phyloP scores from a whole-genome alignment of 23 tunicate genomes.

The Halocynthia roretzi region DNA sequence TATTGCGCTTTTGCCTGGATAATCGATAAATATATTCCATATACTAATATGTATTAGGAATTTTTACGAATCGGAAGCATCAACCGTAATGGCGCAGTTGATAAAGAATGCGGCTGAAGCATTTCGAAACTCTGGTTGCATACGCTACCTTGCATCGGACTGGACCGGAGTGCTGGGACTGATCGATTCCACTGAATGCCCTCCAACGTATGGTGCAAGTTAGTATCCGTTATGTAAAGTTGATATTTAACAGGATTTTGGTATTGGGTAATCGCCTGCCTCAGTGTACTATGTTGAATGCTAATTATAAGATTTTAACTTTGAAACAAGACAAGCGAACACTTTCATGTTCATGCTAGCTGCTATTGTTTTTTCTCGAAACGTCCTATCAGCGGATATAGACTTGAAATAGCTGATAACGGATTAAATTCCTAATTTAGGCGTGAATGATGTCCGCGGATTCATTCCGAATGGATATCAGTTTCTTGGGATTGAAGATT shows the following conservation, averaged over 20 bases:
- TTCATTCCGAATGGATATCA: constrained; percentile 64
- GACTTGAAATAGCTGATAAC: too few species aligned
- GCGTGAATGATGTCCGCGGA: constrained; percentile 74
- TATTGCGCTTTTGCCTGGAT: neutral
- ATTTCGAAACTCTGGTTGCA: constrained; percentile 29
- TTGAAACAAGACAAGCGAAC: neutral
- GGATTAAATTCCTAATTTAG: constrained; percentile 11
- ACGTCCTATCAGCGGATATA: too few species aligned
- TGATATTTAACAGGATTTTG: neutral
- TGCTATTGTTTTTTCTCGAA: too few species aligned
- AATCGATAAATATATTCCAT: neutral
- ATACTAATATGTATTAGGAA: constrained; percentile 12
- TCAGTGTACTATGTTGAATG: too few species aligned
- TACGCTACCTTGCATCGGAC: constrained; percentile 58
- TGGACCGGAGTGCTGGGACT: constrained; percentile 72
- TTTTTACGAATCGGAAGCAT: constrained; percentile 24
- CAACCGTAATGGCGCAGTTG: constrained; percentile 10
- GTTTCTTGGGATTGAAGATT: constrained; percentile 54
- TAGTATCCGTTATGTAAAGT: neutral
- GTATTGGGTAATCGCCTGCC: neutral
- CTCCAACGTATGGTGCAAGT: constrained; percentile 91
- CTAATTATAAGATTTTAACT: too few species aligned
- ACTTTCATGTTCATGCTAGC: neutral
- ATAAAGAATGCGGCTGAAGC: constrained; percentile 38
- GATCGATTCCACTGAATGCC: constrained; percentile 87